phyloP scores from a whole-genome alignment of 2,113 vertebrate species.

The Corythaixoides concolor region DNA sequence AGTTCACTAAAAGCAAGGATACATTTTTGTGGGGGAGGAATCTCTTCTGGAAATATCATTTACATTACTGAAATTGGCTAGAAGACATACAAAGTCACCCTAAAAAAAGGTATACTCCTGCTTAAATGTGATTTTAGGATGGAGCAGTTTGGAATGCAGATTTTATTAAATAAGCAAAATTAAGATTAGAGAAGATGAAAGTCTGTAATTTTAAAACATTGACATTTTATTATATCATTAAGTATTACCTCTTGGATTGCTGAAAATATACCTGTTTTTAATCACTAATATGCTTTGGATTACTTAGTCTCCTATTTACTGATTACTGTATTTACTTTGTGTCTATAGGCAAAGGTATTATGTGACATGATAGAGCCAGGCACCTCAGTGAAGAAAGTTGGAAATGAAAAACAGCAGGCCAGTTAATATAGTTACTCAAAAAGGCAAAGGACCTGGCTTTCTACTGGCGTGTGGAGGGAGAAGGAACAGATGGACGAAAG shows the following conservation, averaged over 20 bases:
- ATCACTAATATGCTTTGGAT: background rate
- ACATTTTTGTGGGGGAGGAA: background rate
- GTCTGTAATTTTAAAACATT: background rate
- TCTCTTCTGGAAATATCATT: background rate
- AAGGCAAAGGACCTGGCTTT: background rate
- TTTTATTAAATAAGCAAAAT: background rate
- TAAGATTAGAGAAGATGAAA: background rate
- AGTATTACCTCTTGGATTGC: background rate
- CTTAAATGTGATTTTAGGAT: background rate
- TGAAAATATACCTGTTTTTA: background rate
- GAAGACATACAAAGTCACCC: background rate
- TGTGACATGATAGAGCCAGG: background rate
- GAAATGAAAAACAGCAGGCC: background rate
- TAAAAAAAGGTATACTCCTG: background rate
- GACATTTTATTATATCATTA: background rate
- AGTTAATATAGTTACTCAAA: background rate
- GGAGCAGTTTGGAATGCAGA: background rate
- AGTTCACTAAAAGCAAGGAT: background rate
- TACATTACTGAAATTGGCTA: background rate
- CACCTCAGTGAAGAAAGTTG: background rate
- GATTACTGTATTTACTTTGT: background rate
- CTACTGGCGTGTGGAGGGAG: background rate
- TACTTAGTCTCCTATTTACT: background rate
- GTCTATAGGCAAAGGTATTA: background rate
- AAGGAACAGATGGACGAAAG: background rate